Conservation (phyloP, 2,797 vertebrate genomes). For the Urocyon cinereoargenteus region DNA sequence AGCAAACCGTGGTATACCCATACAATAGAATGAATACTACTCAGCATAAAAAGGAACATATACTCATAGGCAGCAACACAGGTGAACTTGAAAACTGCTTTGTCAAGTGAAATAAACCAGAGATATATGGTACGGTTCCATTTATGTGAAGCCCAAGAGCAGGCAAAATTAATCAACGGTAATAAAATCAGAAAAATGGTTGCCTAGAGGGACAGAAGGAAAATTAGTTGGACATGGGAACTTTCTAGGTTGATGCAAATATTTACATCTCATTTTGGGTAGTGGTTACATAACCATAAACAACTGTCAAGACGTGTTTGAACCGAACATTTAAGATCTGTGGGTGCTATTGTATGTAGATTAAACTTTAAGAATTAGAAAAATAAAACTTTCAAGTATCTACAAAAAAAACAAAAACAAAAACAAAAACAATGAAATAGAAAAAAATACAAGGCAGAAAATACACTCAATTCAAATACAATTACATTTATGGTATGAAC, state of each 20-base stretch:
- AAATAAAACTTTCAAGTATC: not conserved
- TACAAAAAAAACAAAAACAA: constrained; percentile 37
- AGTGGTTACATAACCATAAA: not conserved
- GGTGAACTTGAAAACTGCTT: not conserved
- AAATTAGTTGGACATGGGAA: not conserved
- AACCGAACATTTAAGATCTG: not conserved
- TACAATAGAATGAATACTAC: not conserved
- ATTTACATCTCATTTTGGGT: not conserved
- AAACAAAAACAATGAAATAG: not conserved
- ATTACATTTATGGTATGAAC: not conserved
- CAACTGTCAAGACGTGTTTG: not conserved
- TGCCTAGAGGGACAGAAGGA: not conserved
- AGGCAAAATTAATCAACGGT: not conserved
- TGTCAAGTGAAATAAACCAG: not conserved
- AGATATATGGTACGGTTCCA: not conserved
- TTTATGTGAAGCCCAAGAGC: not conserved
- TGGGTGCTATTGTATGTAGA: not conserved
- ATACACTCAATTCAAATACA: constrained; percentile 46
- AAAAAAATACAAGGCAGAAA: not conserved
- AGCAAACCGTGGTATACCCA: not conserved
- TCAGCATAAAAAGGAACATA: not conserved
- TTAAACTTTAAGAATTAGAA: not conserved
- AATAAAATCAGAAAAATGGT: constrained; percentile 35
- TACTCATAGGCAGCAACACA: not conserved
- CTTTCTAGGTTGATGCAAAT: not conserved